Evolutionary conservation across 1,140 invertebrate genomes (phyloP).

Genomic region (Drosophila melanica): DNA sequence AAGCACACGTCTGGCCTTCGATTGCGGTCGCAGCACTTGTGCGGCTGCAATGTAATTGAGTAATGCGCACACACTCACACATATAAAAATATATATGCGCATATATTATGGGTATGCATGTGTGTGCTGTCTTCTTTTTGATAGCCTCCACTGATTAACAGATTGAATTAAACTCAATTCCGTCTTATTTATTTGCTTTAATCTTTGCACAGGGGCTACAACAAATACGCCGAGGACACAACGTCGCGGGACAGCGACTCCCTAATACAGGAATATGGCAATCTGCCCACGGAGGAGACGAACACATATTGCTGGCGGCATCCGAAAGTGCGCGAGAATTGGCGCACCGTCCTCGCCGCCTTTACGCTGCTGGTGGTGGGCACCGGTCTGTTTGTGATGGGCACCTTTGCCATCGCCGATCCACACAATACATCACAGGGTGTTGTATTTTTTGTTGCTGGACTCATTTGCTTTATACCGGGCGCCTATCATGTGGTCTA

Average conservation of each 20-base stretch:
- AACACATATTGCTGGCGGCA: slow-evolving; percentile 90
- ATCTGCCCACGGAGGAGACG: slow-evolving; percentile 86
- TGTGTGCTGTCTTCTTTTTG: not conserved
- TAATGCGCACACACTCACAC: slow-evolving; percentile 8
- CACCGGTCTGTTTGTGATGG: slow-evolving; percentile 89
- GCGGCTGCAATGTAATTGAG: slow-evolving; percentile 55
- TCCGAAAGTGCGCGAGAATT: slow-evolving; percentile 93
- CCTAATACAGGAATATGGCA: slow-evolving; percentile 90
- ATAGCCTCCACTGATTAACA: slow-evolving; percentile 27
- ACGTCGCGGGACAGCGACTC: slow-evolving; percentile 92
- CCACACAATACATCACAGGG: slow-evolving; percentile 89
- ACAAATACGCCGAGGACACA: slow-evolving; percentile 88
- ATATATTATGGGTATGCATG: slow-evolving; percentile 7
- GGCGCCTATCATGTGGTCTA: slow-evolving; percentile 93
- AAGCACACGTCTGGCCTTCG: slow-evolving; percentile 55
- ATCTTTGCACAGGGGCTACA: slow-evolving; percentile 86
- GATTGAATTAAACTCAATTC: slow-evolving; percentile 25
- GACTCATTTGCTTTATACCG: slow-evolving; percentile 91
- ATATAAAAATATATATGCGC: not conserved
- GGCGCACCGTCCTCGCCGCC: slow-evolving; percentile 92
- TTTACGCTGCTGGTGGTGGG: slow-evolving; percentile 90
- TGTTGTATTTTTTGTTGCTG: slow-evolving; percentile 91
- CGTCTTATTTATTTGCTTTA: slow-evolving; percentile 7
- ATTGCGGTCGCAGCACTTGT: slow-evolving; percentile 74
- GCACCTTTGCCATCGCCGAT: slow-evolving; percentile 89